These are phyloP conservation scores for Bubalus kerabau DNA, from an alignment of 2,113 vertebrate species.

Conservation along the genomic window DNA sequence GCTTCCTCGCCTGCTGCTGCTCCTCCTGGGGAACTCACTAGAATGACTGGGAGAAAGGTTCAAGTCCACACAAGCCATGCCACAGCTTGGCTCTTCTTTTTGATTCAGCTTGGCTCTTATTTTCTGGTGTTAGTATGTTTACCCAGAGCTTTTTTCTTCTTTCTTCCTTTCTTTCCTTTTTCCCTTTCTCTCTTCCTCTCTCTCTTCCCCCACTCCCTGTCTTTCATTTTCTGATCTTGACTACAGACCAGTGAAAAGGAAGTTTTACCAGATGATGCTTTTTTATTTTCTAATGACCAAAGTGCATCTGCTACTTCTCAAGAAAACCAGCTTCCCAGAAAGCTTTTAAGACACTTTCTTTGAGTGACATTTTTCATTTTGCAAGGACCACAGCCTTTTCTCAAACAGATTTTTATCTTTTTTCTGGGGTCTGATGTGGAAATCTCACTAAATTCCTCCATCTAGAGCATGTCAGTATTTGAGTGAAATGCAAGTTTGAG, in stretches of 20 bases:
- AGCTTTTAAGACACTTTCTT: conserved; percentile 29
- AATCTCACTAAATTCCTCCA: conserved; percentile 18
- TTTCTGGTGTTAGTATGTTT: not conserved
- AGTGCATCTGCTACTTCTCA: conserved; percentile 8
- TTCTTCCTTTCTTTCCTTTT: not conserved
- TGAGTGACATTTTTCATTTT: conserved; percentile 57
- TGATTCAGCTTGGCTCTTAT: not conserved
- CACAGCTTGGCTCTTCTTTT: not conserved
- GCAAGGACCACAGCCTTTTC: not conserved
- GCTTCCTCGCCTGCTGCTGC: not conserved
- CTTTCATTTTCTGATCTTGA: not conserved
- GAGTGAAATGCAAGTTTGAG: conserved; percentile 26
- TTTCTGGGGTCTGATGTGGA: not conserved
- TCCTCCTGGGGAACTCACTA: not conserved
- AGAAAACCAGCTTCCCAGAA: not conserved
- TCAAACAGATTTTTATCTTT: conserved; percentile 55
- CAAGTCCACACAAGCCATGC: not conserved
- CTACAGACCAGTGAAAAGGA: not conserved
- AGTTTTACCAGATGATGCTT: not conserved
- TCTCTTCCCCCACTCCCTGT: not conserved
- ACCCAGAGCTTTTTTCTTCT: not conserved
- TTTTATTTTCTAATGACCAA: conserved; percentile 2
- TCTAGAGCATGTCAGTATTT: conserved; percentile 1
- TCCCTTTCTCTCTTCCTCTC: not conserved
- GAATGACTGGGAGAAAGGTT: not conserved